phyloP scores from a whole-genome alignment of 35 echinoderm and acorn worm genomes.

The Heliocidaris erythrogramma region DNA sequence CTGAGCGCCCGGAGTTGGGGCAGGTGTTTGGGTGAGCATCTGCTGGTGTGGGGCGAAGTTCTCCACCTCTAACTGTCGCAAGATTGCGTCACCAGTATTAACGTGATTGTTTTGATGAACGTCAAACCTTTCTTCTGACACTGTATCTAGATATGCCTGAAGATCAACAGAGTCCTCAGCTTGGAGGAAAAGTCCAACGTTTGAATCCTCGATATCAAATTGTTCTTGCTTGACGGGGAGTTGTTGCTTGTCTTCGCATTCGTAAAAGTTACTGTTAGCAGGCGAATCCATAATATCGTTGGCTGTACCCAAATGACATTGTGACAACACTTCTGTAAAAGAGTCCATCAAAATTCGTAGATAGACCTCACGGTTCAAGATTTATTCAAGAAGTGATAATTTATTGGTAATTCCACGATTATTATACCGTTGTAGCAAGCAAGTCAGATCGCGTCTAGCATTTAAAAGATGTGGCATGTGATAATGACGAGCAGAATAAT shows the following conservation, averaged over 20 bases:
- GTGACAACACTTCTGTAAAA: background rate
- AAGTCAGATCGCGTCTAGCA: background rate
- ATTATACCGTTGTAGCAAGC: background rate
- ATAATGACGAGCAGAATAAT: no score
- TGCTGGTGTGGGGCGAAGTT: background rate
- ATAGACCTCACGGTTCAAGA: background rate
- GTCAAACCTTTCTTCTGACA: background rate
- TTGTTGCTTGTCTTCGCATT: background rate
- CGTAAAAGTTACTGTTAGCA: constrained; percentile 48
- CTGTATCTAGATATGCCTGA: constrained; percentile 31
- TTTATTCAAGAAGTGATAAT: background rate
- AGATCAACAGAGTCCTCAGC: constrained; percentile 54
- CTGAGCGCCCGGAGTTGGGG: constrained; percentile 24
- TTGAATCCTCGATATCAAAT: constrained; percentile 11
- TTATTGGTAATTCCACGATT: background rate
- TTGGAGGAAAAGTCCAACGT: constrained; percentile 51
- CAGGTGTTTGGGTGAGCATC: background rate
- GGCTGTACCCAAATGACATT: background rate
- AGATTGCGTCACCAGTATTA: background rate
- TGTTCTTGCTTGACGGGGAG: constrained; percentile 11
- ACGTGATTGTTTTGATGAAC: background rate
- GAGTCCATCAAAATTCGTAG: constrained; percentile 28
- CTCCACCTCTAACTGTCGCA: background rate
- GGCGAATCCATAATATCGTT: constrained; percentile 25
- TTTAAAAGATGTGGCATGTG: no score